Evolutionary conservation across 2,888 invertebrate genomes (phyloP).

Genomic region (Pristionchus fissidentatus): DNA sequence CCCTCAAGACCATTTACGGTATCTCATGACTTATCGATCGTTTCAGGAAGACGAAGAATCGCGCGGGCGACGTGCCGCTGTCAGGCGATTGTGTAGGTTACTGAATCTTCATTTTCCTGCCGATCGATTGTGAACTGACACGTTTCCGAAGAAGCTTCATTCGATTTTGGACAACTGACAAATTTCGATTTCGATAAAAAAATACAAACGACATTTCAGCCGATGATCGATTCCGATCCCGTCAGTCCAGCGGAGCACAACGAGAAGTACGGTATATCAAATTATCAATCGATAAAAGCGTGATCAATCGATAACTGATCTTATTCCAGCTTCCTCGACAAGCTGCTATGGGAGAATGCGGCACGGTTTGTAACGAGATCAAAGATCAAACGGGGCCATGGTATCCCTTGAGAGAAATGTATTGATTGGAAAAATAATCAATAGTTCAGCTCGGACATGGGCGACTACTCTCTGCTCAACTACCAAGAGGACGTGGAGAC

Average conservation of each 20-base stretch:
- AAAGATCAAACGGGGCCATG: too few relatives aligned
- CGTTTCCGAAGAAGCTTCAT: neutral
- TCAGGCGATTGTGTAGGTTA: conserved; percentile 26
- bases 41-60: conserved; percentile 19
- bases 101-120: too few relatives aligned
- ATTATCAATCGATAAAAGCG: too few relatives aligned
- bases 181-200: neutral
- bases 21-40: too few relatives aligned
- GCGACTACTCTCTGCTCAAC: conserved; percentile 4
- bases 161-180: neutral
- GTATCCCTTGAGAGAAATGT: too few relatives aligned
- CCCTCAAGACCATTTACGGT: too few relatives aligned
- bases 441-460: neutral
- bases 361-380: conserved; percentile 3
- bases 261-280: neutral
- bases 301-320: too few relatives aligned
- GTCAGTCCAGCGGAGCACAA: neutral
- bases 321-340: conserved; percentile 17
- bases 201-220: neutral
- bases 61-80: conserved; percentile 9
- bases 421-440: too few relatives aligned
- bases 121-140: neutral
- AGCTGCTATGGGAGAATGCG: conserved; percentile 36
- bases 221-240: conserved; percentile 22
- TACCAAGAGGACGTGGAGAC: conserved; percentile 3